Evolutionary conservation across 2,888 invertebrate species (phyloP).

Genomic region (Bellardia bayeri): DNA sequence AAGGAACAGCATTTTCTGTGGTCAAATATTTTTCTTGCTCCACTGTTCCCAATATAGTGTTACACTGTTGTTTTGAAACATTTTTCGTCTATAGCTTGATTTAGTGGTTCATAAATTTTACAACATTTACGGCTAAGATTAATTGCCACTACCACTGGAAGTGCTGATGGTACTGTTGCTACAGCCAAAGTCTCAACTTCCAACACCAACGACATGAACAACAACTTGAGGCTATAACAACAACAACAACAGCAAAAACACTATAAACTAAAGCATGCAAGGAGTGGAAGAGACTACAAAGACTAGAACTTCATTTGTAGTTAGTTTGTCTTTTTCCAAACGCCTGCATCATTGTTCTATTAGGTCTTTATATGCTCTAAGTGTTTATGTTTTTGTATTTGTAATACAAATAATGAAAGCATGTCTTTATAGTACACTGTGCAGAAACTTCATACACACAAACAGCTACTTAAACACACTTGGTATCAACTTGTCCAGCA

Average conservation of each 20-base stretch:
- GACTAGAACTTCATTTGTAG: conserved; percentile 44
- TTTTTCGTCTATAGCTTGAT: conserved; percentile 65
- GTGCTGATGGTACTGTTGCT: background rate
- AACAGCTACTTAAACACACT: no score
- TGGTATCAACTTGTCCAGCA: no score
- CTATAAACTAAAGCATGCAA: background rate
- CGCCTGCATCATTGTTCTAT: conserved; percentile 52
- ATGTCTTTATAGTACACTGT: conserved; percentile 25
- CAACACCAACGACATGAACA: background rate
- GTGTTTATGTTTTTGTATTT: conserved; percentile 47
- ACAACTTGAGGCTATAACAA: background rate
- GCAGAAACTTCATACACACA: background rate
- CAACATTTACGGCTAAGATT: conserved; percentile 80
- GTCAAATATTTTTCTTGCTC: background rate
- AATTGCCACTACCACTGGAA: conserved; percentile 77
- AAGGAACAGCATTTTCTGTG: no score
- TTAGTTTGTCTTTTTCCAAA: background rate
- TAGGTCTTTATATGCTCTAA: conserved; percentile 48
- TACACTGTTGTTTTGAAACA: conserved; percentile 59
- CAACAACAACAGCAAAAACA: background rate
- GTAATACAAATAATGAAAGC: conserved; percentile 58
- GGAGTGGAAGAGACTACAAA: background rate
- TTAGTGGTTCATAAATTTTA: conserved; percentile 79
- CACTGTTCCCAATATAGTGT: conserved; percentile 25
- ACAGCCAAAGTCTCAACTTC: conserved; percentile 19